phyloP scores from a whole-genome alignment of 2,888 invertebrate genomes.

The Agrilus cyanescens region DNA sequence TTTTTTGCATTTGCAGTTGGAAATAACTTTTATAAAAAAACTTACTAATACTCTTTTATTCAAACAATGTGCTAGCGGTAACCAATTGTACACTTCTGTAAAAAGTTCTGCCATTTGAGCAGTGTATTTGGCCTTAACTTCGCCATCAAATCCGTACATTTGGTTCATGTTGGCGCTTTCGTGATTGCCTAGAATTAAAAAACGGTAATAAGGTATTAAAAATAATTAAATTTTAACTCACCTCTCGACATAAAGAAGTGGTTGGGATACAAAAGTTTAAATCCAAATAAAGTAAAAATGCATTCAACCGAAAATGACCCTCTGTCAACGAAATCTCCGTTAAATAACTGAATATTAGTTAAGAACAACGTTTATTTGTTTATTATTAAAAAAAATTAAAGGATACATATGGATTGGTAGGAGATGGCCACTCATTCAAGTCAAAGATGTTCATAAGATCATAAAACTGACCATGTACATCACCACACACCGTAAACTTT shows the following conservation, averaged over 20 bases:
- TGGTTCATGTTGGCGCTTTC: constrained; percentile 98
- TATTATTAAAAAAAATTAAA: constrained; percentile 19
- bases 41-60: constrained; percentile 67
- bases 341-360: constrained; percentile 58
- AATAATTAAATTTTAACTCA: constrained; percentile 34
- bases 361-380: background rate
- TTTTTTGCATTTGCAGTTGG: constrained; percentile 1
- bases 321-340: constrained; percentile 98
- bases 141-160: constrained; percentile 99
- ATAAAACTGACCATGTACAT: constrained; percentile 98
- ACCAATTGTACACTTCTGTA: constrained; percentile 97
- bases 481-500: constrained; percentile 97
- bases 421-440: constrained; percentile 91
- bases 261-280: constrained; percentile 89
- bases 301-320: constrained; percentile 99
- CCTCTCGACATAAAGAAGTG: constrained; percentile 97
- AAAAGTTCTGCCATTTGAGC: constrained; percentile 93
- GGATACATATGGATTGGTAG: constrained; percentile 85
- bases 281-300: constrained; percentile 93
- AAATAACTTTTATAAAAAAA: constrained; percentile 7
- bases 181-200: constrained; percentile 71
- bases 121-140: constrained; percentile 92
- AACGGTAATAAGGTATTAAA: background rate
- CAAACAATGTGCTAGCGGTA: constrained; percentile 92
- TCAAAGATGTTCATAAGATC: constrained; percentile 97